phyloP scores from a whole-genome alignment of 2,888 invertebrate genomes.

The Drosophila ezoana region DNA sequence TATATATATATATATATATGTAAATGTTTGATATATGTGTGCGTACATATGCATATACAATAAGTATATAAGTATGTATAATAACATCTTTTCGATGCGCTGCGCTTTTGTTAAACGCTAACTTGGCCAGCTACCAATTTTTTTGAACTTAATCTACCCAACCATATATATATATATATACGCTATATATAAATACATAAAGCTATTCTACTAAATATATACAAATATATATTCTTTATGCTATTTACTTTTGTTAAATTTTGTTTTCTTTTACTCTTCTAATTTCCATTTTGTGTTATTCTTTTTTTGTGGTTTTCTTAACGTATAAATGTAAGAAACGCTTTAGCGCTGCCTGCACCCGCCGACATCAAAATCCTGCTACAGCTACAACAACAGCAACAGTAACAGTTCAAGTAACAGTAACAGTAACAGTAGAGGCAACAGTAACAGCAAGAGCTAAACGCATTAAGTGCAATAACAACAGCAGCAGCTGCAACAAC shows the following conservation, averaged over 20 bases:
- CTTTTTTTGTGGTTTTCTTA: conserved; percentile 32
- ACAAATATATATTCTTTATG: conserved; percentile 29
- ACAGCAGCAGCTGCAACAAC: conserved; percentile 10
- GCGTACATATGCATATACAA: conserved; percentile 4
- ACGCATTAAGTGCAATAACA: conserved; percentile 26
- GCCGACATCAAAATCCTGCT: conserved; percentile 60
- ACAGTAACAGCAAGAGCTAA: conserved; percentile 42
- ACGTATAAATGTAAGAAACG: conserved; percentile 54
- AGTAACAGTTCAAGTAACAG: conserved; percentile 37
- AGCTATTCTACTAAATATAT: conserved; percentile 26
- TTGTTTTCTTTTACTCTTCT: conserved; percentile 9
- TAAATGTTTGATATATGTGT: neutral
- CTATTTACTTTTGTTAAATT: conserved; percentile 24
- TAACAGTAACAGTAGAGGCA: conserved; percentile 18
- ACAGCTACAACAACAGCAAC: conserved; percentile 49
- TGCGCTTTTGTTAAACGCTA: conserved; percentile 34
- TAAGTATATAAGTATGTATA: conserved; percentile 39
- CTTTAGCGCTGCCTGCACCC: conserved; percentile 67
- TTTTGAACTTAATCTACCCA: conserved; percentile 18
- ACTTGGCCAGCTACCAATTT: conserved; percentile 23
- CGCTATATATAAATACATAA: conserved; percentile 15
- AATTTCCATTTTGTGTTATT: conserved; percentile 18
- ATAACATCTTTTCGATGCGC: conserved; percentile 34
- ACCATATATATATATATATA: conserved; percentile 11
- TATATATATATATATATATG: conserved; percentile 11